Evolutionary conservation across 2,113 vertebrate genomes (phyloP).

Genomic region (Myanophis thanlyinensis): DNA sequence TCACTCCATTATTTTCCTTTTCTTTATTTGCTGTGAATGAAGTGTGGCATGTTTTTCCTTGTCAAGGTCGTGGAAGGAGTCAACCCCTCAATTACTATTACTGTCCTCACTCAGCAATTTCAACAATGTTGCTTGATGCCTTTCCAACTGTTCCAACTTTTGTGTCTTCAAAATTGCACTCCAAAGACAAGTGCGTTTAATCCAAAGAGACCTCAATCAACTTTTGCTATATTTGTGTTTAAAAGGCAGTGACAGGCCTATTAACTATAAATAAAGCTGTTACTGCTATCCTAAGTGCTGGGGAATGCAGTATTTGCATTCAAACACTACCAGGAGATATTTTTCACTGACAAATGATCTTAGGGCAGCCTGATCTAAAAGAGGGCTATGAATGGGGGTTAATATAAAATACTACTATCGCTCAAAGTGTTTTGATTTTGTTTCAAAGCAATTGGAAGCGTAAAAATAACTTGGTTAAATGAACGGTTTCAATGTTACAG

Average conservation of each 20-base stretch:
- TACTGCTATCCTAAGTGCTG: neutral
- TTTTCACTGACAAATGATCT: slow-evolving; percentile 30
- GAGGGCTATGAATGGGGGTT: slow-evolving; percentile 19
- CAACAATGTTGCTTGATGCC: neutral
- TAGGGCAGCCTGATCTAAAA: slow-evolving; percentile 15
- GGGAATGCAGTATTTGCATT: neutral
- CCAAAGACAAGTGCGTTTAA: slow-evolving; percentile 21
- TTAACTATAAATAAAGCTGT: slow-evolving; percentile 38
- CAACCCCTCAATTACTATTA: neutral
- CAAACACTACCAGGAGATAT: slow-evolving; percentile 17
- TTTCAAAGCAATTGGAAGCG: slow-evolving; percentile 27
- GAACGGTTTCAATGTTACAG: neutral
- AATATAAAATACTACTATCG: slow-evolving; percentile 24
- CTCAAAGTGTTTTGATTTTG: slow-evolving; percentile 10
- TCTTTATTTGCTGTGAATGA: neutral
- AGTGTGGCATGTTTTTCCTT: neutral
- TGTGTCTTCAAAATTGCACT: neutral
- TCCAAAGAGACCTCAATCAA: neutral
- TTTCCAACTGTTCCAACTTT: slow-evolving; percentile 1
- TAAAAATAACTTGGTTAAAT: slow-evolving; percentile 4
- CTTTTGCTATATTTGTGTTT: slow-evolving; percentile 19
- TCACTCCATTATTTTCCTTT: neutral
- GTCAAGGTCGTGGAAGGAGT: neutral
- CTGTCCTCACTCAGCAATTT: neutral
- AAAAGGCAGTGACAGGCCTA: slow-evolving; percentile 23